Evolutionary conservation across 2,797 vertebrate species (phyloP).

Genomic region (Danio jaintianensis): DNA sequence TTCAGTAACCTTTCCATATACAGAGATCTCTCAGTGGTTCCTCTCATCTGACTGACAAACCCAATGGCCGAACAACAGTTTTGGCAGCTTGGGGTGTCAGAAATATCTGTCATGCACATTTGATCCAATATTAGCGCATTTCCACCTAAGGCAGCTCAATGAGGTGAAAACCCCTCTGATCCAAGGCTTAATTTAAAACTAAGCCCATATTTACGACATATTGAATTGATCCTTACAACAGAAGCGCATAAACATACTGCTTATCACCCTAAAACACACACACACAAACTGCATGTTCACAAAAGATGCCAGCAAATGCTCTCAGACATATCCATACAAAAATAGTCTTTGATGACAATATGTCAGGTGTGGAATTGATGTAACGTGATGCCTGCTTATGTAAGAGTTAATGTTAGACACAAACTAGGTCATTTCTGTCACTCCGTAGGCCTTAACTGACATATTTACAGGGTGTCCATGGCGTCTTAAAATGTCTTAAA

Average conservation of each 20-base stretch:
- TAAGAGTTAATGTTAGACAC: conserved; percentile 22
- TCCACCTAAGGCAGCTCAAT: conserved; percentile 41
- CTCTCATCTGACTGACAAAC: not conserved
- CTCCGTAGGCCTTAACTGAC: not conserved
- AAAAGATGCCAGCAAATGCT: not conserved
- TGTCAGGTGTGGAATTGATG: conserved; percentile 19
- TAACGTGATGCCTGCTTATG: conserved; percentile 25
- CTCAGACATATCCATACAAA: conserved; percentile 2
- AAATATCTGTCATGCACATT: conserved; percentile 28
- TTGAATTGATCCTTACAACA: conserved; percentile 11
- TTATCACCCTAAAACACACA: not conserved
- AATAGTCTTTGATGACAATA: conserved; percentile 27
- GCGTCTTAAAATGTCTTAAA: too few relatives aligned
- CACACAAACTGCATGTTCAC: not conserved
- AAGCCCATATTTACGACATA: not conserved
- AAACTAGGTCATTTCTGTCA: not conserved
- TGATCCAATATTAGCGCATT: conserved; percentile 47
- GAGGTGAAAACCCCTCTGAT: conserved; percentile 14
- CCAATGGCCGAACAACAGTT: not conserved
- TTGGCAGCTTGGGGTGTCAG: not conserved
- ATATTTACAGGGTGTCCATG: too few relatives aligned
- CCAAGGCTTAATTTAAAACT: conserved; percentile 18
- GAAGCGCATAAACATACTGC: not conserved
- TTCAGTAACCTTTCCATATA: conserved; percentile 62
- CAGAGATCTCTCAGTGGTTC: not conserved